Percentiles rank a stretch among this genome's conserved stretches.
These are phyloP conservation scores for Phyllotreta striolata DNA, from an alignment of 2,888 invertebrate genomes.

Conservation along the genomic window DNA sequence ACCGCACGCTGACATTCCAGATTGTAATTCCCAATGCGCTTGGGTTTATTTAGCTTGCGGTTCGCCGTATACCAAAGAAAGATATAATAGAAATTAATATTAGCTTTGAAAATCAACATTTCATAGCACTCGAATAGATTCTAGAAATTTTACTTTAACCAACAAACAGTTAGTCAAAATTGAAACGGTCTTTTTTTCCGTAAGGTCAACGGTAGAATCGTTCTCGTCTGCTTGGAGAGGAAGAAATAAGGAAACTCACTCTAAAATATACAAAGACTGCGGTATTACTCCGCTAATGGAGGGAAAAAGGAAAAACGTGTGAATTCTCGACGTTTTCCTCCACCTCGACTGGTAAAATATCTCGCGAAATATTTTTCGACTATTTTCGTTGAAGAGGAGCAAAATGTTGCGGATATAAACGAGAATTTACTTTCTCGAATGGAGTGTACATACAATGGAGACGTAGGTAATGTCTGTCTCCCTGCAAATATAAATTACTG, in stretches of 20 bases:
- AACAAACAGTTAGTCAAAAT: conserved; percentile 4
- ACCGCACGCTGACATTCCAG: no score
- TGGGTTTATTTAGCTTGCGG: no score
- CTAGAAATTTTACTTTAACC: background rate
- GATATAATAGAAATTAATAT: no score
- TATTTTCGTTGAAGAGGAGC: conserved; percentile 23
- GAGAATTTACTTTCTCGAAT: conserved; percentile 29
- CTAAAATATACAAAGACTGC: conserved; percentile 49
- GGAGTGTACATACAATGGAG: conserved; percentile 26
- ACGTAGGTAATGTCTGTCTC: conserved; percentile 23
- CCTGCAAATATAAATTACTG: conserved; percentile 22
- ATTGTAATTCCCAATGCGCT: no score
- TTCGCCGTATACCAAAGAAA: no score
- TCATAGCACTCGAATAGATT: no score
- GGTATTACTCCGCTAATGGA: conserved; percentile 51
- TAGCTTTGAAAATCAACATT: no score
- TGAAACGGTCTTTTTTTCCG: conserved; percentile 7
- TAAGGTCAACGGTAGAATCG: conserved; percentile 19
- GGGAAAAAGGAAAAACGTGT: conserved; percentile 51
- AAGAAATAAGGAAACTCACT: conserved; percentile 53
- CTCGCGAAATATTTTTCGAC: conserved; percentile 30
- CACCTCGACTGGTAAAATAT: conserved; percentile 35
- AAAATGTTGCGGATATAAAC: conserved; percentile 31
- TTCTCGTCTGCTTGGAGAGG: conserved; percentile 36
- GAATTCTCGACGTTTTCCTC: conserved; percentile 43